Evolutionary conservation across 2,888 invertebrate species (phyloP), one percentile per base, ranked within the genome.

Genomic region (Gortyna flavago): DNA sequence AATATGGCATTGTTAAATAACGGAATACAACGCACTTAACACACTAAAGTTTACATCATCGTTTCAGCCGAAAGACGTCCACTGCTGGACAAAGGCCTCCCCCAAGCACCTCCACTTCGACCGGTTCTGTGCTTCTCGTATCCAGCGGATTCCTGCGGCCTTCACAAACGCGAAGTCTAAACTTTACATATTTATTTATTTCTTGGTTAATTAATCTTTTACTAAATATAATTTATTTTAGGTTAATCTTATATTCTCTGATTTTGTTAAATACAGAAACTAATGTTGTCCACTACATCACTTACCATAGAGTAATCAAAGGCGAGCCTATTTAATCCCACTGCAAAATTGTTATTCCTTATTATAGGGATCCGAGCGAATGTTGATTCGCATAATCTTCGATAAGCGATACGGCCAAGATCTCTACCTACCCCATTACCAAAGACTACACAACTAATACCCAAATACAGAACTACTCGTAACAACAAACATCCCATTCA

Each of bases 401-500:
- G 44, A 74, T 74, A 48, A 57, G 44, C 9, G 11, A 57, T n/a
- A 44, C n/a, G 48, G 41, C 59, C 32, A 61, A 81, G 54, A 81
- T 72, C 4, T 41, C 44, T 38, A 44, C 59, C 29, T 71, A 29
- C 35, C 51, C 82, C 13, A 59, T 51, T 54, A 61, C 59, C 25
- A 61, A 16, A 64, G 66, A 72, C 66, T 66, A 62, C 44, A 25
- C 21, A 57, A 64, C n/a, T 41, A 21, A 57, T 57, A 65, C 25
- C 59, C 79, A 78, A 71, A 70, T 85, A 72, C 72, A 67, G 4
- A 77, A 72, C 64, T 44, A n/a, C n/a, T n/a, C n/a, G n/a, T n/a
- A 71, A 85, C 73, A 70, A 74, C 80, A 72, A 77, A 70, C 80
- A 75, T 41, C 80, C 75, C 59, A 75, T 78, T 73, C 54, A 77